Percentiles rank a stretch among this genome's conserved stretches.
phyloP scores from a whole-genome alignment of 1,140 invertebrate species.

The Zaprionus kolodkinae region DNA sequence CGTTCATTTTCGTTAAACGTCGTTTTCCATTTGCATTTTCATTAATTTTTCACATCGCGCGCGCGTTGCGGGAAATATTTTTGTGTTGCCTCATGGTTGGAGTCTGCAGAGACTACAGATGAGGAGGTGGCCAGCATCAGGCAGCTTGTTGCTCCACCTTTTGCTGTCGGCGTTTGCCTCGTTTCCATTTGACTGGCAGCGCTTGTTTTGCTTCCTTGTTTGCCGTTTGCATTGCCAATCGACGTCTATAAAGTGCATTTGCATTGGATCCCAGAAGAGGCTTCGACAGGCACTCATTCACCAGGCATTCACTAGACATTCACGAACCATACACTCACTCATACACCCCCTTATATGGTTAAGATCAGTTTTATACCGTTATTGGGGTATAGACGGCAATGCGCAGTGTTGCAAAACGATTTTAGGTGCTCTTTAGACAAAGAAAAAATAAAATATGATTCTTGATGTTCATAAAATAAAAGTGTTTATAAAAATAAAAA shows the following conservation, averaged over 20 bases:
- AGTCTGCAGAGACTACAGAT: neutral
- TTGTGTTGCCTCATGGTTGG: neutral
- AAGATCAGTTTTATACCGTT: too few species aligned
- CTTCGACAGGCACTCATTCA: conserved; percentile 24
- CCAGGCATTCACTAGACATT: conserved; percentile 6
- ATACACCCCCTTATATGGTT: neutral
- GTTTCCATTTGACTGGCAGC: conserved; percentile 60
- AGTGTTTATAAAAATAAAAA: too few species aligned
- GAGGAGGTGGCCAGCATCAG: neutral
- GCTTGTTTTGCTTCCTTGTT: conserved; percentile 69
- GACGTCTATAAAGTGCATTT: conserved; percentile 1
- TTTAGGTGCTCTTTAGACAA: too few species aligned
- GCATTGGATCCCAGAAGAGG: conserved; percentile 13
- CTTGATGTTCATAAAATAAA: too few species aligned
- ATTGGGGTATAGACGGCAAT: too few species aligned
- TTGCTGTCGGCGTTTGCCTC: conserved; percentile 50
- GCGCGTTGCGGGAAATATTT: conserved; percentile 15
- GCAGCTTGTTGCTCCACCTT: conserved; percentile 41
- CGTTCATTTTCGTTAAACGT: conserved; percentile 52
- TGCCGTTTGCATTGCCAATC: conserved; percentile 63
- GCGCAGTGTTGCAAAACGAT: too few species aligned
- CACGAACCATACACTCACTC: conserved; percentile 5
- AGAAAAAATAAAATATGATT: too few species aligned
- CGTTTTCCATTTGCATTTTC: conserved; percentile 64
- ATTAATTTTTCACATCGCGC: conserved; percentile 49